Base-by-base conservation (phyloP, 2,113 vertebrate species). In the Enhydra lutris region DNA sequence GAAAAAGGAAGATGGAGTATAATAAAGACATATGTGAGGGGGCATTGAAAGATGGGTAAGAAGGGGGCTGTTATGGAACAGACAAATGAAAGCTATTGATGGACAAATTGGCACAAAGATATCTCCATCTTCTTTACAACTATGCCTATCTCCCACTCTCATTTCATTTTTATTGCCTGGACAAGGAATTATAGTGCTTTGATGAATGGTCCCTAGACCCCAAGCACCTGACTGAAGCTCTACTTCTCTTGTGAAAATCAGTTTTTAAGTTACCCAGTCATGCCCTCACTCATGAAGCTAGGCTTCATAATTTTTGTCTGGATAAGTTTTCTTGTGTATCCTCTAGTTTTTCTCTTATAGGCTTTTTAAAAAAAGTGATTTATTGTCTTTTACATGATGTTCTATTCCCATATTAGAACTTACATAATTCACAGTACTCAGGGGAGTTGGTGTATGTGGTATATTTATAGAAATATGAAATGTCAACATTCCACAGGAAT, bases 321-420 rank as follows among this genome's bases (percentile, higher is more conserved):
- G 20, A 80, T 36, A 83, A 7, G 7, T 76, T 97, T 93, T 91
- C 36, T 17, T 91, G 24, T 94, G 39, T 83, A 50, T 91, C 31
- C 4, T 69, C 42, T 93, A 45, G 24, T 63, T 94, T 39, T 79
- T 88, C 52, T 89, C 57, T 74, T 84, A 2, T 71, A 89, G 34
- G 24, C 55, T 95, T 94, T 92, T 67, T 3, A 34, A 20, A 24
- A 94, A 94, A 87, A 89, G 36, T 2, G 4, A 95, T 81, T 93
- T 91, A 76, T 88, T 96, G 2, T 88, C 81, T 80, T 97, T 94
- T 85, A 73, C 81, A 80, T 91, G 80, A 90, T 95, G 71, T 95
- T 96, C 69, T 78, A 39, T 96, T 97, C 45, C 80, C 59, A 24
- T 92, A 94, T 92, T 96, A 97, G 92, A 96, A 78, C 80, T 96